phyloP scores from a whole-genome alignment of 2,113 vertebrate species.

The Danio rerio region DNA sequence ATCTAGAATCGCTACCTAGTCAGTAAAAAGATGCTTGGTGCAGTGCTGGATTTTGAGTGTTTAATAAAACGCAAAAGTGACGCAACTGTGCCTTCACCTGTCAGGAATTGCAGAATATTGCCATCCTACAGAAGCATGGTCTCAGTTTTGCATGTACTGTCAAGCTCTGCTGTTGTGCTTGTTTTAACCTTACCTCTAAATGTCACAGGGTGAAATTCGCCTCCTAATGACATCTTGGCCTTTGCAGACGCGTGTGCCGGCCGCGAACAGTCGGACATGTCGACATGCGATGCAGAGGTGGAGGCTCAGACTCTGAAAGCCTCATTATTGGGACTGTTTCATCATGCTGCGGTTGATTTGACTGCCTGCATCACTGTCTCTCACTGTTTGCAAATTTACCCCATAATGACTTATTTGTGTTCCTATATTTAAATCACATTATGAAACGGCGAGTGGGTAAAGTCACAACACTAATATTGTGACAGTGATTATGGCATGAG shows the following conservation, averaged over 20 bases:
- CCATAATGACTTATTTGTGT: conserved; percentile 24
- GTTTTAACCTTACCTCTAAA: conserved; percentile 44
- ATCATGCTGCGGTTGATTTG: conserved; percentile 19
- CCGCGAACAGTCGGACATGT: conserved; percentile 24
- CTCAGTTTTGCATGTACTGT: conserved; percentile 6
- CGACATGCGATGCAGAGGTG: conserved; percentile 20
- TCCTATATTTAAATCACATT: background rate
- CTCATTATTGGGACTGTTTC: conserved; percentile 52
- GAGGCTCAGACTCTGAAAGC: background rate
- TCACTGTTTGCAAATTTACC: conserved; percentile 28
- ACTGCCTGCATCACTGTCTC: conserved; percentile 11
- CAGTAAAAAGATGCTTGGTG: background rate
- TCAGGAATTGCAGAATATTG: background rate
- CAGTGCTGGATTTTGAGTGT: background rate
- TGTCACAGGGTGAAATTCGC: conserved; percentile 40
- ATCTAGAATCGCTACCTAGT: background rate
- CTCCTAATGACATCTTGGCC: conserved; percentile 43
- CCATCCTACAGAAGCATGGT: background rate
- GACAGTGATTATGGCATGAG: background rate
- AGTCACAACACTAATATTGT: background rate
- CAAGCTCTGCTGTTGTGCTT: conserved; percentile 27
- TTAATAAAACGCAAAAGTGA: background rate
- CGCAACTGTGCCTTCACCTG: background rate
- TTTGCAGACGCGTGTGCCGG: conserved; percentile 12
- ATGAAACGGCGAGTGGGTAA: conserved; percentile 3